Base-by-base conservation (phyloP, 2,113 vertebrate species). In the Ophthalmotilapia sp. region DNA sequence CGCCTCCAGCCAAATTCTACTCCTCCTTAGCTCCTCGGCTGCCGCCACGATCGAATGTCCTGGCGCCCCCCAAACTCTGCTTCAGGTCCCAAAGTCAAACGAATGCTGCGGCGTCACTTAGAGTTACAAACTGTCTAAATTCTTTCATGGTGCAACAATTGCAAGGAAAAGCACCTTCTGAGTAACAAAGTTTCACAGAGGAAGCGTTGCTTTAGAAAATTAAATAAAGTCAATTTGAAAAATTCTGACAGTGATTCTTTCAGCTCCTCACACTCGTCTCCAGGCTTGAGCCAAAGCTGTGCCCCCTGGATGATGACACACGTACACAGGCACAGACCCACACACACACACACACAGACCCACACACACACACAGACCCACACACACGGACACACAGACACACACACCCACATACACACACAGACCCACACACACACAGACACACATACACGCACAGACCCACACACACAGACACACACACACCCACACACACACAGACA, bases 381-480 rank as follows among this genome's bases (percentile, higher is more conserved):
- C 13, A 14, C 42, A 13, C 12, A 62, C 79, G 83, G 79, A 47
- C 77, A 45, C 70, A 26, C 26, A 21, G 21, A 84, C 81, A 23
- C 55, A 6, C 3, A 19, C 2, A 38, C 23, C 23, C 23, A 23
- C 23, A 23, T 23, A 7, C 14, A 7, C 3, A 7, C 3, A 4
- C 45, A 7, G 4, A 29, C 26, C 4, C 26, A 4, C 4, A 1
- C 6, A 1, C 1, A 47, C 6, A 2, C 1, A 15, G 0, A 0
- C 0, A 4, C 3, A 47, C 3, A 2, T 0, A 7, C 6, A 7
- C 13, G 2, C 1, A 15, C 3, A 1, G 1, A 6, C 6, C 1
- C 2, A 14, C 6, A 15, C 3, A 15, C 13, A 1, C 1, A 42
- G 2, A 13, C 42, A 1, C 12, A 6, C 3, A 45, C 2, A 4